Evolutionary conservation across 2,888 invertebrate genomes (phyloP), one percentile per base, ranked within the genome.

Genomic region (Cosmia trapezina): DNA sequence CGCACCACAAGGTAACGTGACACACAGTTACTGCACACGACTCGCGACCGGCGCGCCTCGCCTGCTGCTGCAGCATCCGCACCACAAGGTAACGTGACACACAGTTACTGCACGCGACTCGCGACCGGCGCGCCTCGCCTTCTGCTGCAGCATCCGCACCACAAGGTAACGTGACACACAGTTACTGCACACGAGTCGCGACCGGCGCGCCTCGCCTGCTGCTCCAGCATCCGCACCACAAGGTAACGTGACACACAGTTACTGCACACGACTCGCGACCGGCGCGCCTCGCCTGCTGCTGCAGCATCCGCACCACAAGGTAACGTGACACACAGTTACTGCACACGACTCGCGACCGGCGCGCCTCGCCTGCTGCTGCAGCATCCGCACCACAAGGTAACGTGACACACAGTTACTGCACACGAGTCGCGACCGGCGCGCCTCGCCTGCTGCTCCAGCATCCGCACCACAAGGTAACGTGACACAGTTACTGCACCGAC

Each of bases 61-160:
- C 2, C 76, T 33, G 33, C 56, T 53, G 47, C 59, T 54, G 64
- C 76, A 66, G 70, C 63, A 65, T 22, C 53, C 76, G 78, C 65
- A 73, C 47, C 28, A 65, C 57, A 54, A 56, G 61, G 70, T 37
- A 62, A 17, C 61, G 66, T 61, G 61, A 43, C 66, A 60, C 64
- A 22, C 66, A 66, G 43, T 45, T 59, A 59, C 66, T 66, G 60
- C 65, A 65, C 28, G 59, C 28, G 66, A 41, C 8, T 93, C 94
- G 37, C 96, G n/a, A 28, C 97, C 88, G 96, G 97, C 80, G 92
- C 97, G 4, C 90, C 97, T 4, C 96, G 96, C 79, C 93, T 96
- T 88, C 97, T 93, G 89, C 84, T 96, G 88, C 89, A 80, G 89
- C 95, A 73, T 17, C 14, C 95, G 95, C 80, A 78, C 37, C 88